These are phyloP conservation scores for Paraescarpia echinospica DNA, from an alignment of 1,140 invertebrate genomes.

Conservation along the genomic window DNA sequence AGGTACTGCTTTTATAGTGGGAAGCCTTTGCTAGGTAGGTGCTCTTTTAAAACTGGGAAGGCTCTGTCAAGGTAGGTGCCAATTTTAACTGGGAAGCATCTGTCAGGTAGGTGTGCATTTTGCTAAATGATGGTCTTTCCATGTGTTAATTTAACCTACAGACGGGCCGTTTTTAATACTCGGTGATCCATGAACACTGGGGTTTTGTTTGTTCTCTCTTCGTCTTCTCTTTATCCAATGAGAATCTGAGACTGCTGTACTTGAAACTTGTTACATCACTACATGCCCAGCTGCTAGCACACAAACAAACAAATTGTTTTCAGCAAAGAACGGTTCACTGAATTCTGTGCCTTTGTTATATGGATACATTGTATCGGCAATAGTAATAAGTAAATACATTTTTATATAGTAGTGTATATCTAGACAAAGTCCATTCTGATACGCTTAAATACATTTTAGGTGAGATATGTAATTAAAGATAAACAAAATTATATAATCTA, in stretches of 20 bases:
- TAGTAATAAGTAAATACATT: not conserved
- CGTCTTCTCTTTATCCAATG: no score
- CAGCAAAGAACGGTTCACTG: not conserved
- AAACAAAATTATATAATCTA: no score
- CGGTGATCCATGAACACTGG: no score
- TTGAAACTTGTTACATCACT: no score
- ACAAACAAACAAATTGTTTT: not conserved
- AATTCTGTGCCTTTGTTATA: not conserved
- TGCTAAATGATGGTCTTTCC: no score
- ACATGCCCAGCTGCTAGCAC: not conserved
- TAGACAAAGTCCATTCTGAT: not conserved
- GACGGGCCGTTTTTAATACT: no score
- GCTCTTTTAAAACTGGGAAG: not conserved
- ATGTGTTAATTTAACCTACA: no score
- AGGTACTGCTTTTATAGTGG: not conserved
- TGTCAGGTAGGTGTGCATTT: no score
- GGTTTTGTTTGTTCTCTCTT: no score
- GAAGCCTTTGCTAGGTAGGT: not conserved
- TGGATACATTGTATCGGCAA: not conserved
- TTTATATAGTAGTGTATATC: not conserved
- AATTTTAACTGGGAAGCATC: not conserved
- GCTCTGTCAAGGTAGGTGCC: not conserved
- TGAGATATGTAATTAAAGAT: no score
- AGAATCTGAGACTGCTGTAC: no score
- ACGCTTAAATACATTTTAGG: no score